A percentile compares a stretch with the other conserved stretches of the same genome.
These are phyloP conservation scores for Sialia sialis DNA, from an alignment of 2,113 vertebrate genomes.

Conservation along the genomic window DNA sequence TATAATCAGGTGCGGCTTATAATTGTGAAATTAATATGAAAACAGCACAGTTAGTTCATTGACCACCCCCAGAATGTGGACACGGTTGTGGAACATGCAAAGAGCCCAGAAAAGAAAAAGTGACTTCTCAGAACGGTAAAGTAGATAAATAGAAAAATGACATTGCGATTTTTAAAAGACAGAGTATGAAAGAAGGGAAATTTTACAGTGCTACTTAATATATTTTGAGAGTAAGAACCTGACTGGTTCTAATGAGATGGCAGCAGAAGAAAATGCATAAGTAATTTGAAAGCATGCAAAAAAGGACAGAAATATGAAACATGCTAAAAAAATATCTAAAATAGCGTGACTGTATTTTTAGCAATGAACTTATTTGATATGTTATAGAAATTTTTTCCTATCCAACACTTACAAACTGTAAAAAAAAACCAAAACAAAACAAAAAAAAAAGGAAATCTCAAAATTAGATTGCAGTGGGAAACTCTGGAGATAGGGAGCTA, in stretches of 20 bases:
- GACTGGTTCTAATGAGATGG: background rate
- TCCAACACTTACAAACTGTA: accelerated
- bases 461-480: background rate
- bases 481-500: background rate
- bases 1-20: too few relatives aligned
- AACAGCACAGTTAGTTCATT: background rate
- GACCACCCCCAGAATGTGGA: background rate
- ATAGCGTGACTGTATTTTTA: background rate
- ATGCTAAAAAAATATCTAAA: background rate
- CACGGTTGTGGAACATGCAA: background rate
- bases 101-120: background rate
- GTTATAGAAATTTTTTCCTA: background rate
- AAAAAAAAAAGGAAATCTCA: background rate
- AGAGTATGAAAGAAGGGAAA: background rate
- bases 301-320: background rate
- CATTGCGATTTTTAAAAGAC: background rate
- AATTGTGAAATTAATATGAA: too few relatives aligned
- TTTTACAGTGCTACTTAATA: background rate
- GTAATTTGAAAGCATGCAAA: background rate
- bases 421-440: too few relatives aligned
- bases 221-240: background rate
- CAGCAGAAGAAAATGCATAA: background rate
- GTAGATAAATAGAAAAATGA: background rate
- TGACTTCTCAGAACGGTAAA: background rate
- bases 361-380: background rate